Percentiles rank a stretch among this genome's conserved stretches.
Evolutionary conservation across 2,888 invertebrate species (phyloP).

Genomic region (Pinctada fucata): DNA sequence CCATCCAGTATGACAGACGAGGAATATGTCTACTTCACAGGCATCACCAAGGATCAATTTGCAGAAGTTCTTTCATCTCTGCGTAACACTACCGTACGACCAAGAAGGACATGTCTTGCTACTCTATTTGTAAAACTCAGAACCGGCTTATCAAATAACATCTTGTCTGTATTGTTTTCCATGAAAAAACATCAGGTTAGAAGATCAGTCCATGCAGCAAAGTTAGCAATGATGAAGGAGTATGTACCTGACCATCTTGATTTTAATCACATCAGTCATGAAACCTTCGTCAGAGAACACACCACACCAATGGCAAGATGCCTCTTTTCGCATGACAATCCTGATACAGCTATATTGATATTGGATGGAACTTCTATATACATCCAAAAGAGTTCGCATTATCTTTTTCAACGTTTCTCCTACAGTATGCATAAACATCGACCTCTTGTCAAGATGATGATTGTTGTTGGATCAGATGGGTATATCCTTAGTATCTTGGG

Average conservation of each 20-base stretch:
- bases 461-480: constrained; percentile 26
- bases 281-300: no score
- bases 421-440: constrained; percentile 26
- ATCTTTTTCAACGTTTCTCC: constrained; percentile 3
- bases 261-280: constrained; percentile 9
- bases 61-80: not conserved
- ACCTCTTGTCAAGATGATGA: constrained; percentile 22
- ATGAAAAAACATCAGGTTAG: not conserved
- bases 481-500: constrained; percentile 21
- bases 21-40: constrained; percentile 5
- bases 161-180: not conserved
- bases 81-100: no score
- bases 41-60: constrained; percentile 12
- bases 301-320: no score
- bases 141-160: constrained; percentile 12
- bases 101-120: no score
- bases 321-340: not conserved
- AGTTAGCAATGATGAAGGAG: not conserved
- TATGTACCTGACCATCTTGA: constrained; percentile 2
- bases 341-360: not conserved
- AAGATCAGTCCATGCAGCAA: constrained; percentile 1
- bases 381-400: not conserved
- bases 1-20: constrained; percentile 6
- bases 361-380: not conserved
- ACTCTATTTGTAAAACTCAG: constrained; percentile 6